Conservation (phyloP, 1,140 invertebrate species). For the Cherax quadricarinatus region DNA sequence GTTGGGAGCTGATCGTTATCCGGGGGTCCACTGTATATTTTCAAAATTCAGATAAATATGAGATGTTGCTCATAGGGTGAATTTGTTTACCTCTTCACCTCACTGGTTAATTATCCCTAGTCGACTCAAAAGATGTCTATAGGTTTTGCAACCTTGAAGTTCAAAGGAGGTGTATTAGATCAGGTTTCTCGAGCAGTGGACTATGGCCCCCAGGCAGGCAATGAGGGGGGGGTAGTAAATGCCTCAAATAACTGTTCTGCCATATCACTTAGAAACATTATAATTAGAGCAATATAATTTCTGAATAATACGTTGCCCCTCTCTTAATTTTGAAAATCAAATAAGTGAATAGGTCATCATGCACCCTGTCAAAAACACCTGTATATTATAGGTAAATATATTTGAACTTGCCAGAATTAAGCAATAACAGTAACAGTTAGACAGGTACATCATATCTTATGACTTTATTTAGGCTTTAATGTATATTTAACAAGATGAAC, state of each 20-base stretch:
- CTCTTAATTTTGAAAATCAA: conserved; percentile 10
- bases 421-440: conserved; percentile 38
- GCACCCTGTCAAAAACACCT: not conserved
- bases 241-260: no score
- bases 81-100: no score
- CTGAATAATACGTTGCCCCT: conserved; percentile 19
- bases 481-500: conserved; percentile 57
- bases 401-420: not conserved
- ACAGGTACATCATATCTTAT: conserved; percentile 20
- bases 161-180: not conserved
- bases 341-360: not conserved
- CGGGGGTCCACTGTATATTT: no score
- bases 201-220: no score
- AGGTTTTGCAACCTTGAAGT: not conserved
- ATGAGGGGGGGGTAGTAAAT: no score
- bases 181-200: not conserved
- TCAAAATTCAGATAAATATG: no score
- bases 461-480: conserved; percentile 63
- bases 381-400: conserved; percentile 20
- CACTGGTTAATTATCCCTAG: conserved; percentile 17
- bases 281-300: conserved; percentile 5
- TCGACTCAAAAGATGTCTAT: conserved; percentile 34
- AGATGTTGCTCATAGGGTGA: no score
- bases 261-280: no score
- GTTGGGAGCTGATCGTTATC: no score